Evolutionary conservation across 2,113 vertebrate species (phyloP), one percentile per base, ranked within the genome.

Genomic region (Catharus minimus): DNA sequence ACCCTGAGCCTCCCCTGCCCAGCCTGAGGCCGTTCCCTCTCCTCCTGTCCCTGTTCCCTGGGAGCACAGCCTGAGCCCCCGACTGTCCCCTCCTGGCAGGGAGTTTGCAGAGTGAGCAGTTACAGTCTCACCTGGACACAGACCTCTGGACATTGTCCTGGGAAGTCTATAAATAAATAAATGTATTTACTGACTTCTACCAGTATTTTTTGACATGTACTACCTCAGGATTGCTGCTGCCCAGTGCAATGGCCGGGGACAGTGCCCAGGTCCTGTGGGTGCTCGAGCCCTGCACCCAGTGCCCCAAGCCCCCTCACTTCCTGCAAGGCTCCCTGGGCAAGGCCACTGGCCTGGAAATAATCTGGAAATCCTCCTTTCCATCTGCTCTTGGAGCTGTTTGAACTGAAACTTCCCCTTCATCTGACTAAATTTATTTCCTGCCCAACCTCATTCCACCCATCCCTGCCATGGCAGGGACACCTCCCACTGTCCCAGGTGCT

Each of bases 181-280:
- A 30, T 4, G 0, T 22, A 49, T 65, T 69, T 38, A 19, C 27
- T 68, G 38, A 73, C 38, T 62, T 73, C 7, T 49, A 30, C 12
- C 14, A 17, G 3, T 46, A 26, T 58, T 65, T 83, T 49, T 32
- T 43, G 44, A 21, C 33, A 15, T 0, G 0, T 17, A 20, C 76
- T 60, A 12, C 5, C 43, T 11, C 26, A 38, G 30, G 20, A 28
- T 27, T 69, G 14, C 60, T 1, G 1, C 56, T 69, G 61, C 56
- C 78, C 0, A 0, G 20, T 23, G 46, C 46, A 27, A 7, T 24
- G 32, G 11, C 2, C 5, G 32, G 36, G 67, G 74, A 24, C 28
- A 16, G 7, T 15, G 27, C 53, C 33, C 33, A n/a, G 41, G 49
- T 74, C 0, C 0, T 21, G 27, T 32, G 36, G 60, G 7, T 41